Conservation (phyloP, 2,113 vertebrate genomes). For the Solenodon paradoxus region DNA sequence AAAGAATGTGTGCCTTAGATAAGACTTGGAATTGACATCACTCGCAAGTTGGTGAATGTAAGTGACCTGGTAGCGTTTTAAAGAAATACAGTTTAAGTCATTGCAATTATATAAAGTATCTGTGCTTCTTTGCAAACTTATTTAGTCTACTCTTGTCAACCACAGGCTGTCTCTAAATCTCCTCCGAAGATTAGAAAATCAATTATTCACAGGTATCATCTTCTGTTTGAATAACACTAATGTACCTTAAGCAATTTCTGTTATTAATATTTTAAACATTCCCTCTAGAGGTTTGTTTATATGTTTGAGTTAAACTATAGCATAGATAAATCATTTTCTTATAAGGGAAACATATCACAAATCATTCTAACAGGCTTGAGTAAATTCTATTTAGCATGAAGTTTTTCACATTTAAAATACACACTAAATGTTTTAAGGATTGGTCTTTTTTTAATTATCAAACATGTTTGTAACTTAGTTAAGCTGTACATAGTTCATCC, state of each 20-base stretch:
- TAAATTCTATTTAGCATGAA: neutral
- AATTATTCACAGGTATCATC: neutral
- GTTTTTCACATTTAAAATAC: neutral
- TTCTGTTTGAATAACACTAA: neutral
- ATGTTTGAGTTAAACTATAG: neutral
- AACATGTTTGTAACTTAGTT: neutral
- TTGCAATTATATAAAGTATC: neutral
- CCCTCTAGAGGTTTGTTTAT: neutral
- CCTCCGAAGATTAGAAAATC: neutral
- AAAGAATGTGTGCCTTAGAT: neutral
- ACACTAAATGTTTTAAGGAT: neutral
- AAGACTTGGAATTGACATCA: neutral
- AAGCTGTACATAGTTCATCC: neutral
- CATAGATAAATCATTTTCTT: slow-evolving; percentile 10
- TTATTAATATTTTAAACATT: neutral
- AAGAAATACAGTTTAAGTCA: neutral
- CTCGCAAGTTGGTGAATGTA: neutral
- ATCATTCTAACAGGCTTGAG: neutral
- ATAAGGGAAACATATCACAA: neutral
- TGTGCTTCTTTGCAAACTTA: neutral
- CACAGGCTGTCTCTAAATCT: neutral
- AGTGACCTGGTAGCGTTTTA: neutral
- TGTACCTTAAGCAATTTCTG: neutral
- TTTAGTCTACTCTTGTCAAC: neutral
- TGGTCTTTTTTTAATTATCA: neutral